These are phyloP conservation scores for Plestiodon gilberti DNA, from an alignment of 2,113 vertebrate species.

Conservation along the genomic window DNA sequence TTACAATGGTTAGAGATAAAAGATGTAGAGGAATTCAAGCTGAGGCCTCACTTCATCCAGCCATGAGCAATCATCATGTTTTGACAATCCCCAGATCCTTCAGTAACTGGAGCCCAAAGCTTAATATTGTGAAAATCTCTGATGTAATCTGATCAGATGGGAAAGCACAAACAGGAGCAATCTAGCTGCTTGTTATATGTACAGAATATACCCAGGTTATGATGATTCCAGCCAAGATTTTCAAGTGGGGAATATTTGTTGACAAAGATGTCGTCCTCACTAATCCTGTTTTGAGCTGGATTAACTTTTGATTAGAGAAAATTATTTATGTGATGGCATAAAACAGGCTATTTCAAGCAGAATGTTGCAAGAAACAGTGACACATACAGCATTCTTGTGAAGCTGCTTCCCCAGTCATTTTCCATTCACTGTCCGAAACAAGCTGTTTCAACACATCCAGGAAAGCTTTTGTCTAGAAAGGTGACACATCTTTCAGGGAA, in stretches of 20 bases:
- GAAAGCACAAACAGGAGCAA: background rate
- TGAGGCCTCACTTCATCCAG: background rate
- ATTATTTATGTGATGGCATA: background rate
- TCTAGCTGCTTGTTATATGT: background rate
- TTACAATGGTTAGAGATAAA: background rate
- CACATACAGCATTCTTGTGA: constrained; percentile 12
- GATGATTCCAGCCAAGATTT: background rate
- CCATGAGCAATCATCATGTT: background rate
- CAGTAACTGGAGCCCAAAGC: background rate
- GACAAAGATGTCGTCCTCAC: background rate
- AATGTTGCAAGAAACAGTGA: background rate
- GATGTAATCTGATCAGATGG: background rate
- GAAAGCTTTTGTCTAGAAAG: background rate
- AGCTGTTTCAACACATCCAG: background rate
- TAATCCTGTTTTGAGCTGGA: constrained; percentile 17
- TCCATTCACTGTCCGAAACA: background rate
- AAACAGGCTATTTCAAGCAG: constrained; percentile 9
- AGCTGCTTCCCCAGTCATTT: background rate
- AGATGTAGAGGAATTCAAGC: background rate
- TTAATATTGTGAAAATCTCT: background rate
- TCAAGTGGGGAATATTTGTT: background rate
- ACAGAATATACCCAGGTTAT: background rate
- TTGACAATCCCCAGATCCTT: background rate
- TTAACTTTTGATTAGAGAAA: background rate
- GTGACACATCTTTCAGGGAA: background rate